Evolutionary conservation across 2,113 vertebrate species (phyloP), one percentile per base, ranked within the genome.

Genomic region (Forbesichthys agassizii): DNA sequence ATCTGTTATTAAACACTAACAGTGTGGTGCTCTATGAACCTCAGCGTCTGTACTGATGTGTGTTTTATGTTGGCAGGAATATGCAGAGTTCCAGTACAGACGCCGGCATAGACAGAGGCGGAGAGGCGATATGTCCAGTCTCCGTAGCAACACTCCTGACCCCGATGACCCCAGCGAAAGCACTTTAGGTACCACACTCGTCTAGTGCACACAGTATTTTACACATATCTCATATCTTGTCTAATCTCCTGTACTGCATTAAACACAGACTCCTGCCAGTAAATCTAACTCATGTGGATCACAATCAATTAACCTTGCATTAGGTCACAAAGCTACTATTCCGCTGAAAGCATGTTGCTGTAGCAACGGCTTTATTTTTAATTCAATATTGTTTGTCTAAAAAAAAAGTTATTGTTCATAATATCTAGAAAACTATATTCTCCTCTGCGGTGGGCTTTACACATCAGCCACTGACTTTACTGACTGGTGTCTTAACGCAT

Each of bases 51-150:
- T 47, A 27, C 5, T 69, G 6, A 61, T n/a, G 0, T 61, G 6
- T 33, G 64, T 13, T 2, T 66, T 5, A 4, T 46, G 7, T 69
- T 89, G 92, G 76, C 90, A 99, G 96, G 97, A 96, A 90, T 99
- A 98, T 88, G 95, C 96, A 87, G 97, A 98, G 94, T 98, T 98
- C 93, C 97, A 99, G 95, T 98, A 96, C 90, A 93, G 96, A 84
- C 93, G 97, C 84, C 94, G 96, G 82, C 96, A 97, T 73, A 88
- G 97, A 55, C 96, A 96, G 73, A 94, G 95, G 12, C 92, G 96
- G 13, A 89, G 96, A 36, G 95, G 96, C n/a, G 97, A 99, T 46
- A 89, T 96, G 93, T 93, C 95, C 70, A 96, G 96, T 77, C 90
- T 96, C 79, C 94, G 94, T 62, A 95, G 94, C 84, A 94, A 94